Conservation (phyloP, 2,113 vertebrate genomes). For the Indri indri region DNA sequence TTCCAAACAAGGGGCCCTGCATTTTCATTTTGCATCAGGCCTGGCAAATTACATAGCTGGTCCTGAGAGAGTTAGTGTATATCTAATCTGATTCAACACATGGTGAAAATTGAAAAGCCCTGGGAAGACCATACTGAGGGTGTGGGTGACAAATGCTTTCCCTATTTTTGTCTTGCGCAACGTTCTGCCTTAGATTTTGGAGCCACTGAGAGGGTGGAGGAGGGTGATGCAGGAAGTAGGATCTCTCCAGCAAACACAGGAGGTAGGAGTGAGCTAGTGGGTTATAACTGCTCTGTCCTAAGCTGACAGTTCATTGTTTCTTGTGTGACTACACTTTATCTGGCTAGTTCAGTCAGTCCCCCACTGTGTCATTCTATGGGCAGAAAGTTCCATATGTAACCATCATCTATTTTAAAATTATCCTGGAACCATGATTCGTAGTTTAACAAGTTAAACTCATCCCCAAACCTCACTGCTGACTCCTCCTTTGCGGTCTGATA, state of each 20-base stretch:
- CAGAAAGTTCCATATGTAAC: neutral
- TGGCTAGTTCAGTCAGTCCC: neutral
- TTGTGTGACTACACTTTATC: neutral
- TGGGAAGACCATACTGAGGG: neutral
- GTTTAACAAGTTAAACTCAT: constrained; percentile 8
- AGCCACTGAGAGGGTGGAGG: neutral
- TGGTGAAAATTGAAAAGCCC: neutral
- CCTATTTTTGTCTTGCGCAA: neutral
- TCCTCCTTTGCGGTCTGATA: neutral
- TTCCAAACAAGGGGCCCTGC: neutral
- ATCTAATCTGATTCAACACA: neutral
- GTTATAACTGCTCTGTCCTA: neutral
- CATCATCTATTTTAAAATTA: neutral
- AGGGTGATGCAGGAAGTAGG: neutral
- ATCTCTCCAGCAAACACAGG: neutral
- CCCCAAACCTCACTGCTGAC: neutral
- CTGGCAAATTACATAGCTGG: neutral
- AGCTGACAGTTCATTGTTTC: neutral
- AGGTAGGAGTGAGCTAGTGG: neutral
- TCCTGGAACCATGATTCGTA: neutral
- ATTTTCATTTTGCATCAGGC: neutral
- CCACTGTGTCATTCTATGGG: neutral
- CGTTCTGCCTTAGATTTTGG: neutral
- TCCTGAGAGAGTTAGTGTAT: neutral
- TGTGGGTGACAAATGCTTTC: neutral